Base-by-base conservation (phyloP, 2,797 vertebrate genomes). In the Sorex maritimensis region DNA sequence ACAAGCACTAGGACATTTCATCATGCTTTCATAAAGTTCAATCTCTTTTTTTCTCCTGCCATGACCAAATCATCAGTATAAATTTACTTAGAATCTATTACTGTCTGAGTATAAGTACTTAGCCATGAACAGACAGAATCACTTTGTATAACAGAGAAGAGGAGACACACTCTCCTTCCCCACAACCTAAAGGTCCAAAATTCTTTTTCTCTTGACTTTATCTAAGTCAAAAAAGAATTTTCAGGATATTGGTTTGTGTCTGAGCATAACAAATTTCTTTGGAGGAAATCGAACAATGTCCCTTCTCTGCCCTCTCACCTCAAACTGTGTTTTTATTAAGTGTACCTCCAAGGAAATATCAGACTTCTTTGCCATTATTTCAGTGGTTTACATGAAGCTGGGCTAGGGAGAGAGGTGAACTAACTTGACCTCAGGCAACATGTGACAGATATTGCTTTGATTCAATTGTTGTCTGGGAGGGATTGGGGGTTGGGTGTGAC, bases 391-490 rank as follows among this genome's bases (percentile, higher is more conserved):
- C 38, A 78, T 78, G 87, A 93, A 63, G 72, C 80, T 75, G 69
- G 24, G 41, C 87, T 23, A 92, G 55, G 55, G 67, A 87, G 17
- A 15, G 94, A 94, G 85, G 61, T 93, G 96, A 97, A 95, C 96
- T 93, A 71, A 94, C 79, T 85, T 95, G 95, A 95, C 95, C 96
- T 94, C 63, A 2, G 75, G 92, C 68, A 17, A 91, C 96, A 95
- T 2, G 71, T 95, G 94, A 92, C 81, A 93, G 88, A 91, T 65
- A 49, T 19, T 85, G 84, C 94, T 96, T 88, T 83, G 85, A 94
- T 86, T 95, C 91, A 89, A 93, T 96, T 97, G 95, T 97, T 96
- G 96, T 95, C 94, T 96, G 87, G n/a, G 34, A 96, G 23, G 84
- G 90, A 88, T 23, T 91, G 92, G 75, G 81, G 81, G 63, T 67